phyloP scores from a whole-genome alignment of 2,888 invertebrate genomes.

The Nemoura dubitans region DNA sequence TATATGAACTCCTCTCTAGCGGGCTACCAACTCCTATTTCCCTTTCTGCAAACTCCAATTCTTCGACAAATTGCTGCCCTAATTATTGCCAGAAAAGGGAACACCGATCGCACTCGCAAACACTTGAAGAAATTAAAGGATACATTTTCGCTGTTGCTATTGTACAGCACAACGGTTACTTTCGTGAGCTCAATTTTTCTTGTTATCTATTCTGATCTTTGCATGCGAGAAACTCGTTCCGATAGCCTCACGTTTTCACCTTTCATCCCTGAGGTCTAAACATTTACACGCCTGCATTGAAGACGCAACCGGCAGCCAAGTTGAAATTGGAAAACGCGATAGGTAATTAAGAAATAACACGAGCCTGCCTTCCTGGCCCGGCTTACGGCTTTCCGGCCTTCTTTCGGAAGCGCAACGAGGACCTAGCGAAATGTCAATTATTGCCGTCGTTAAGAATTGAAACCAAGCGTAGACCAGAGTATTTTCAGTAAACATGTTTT shows the following conservation, averaged over 20 bases:
- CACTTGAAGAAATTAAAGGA: neutral
- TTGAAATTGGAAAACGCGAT: slow-evolving; percentile 2
- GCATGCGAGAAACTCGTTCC: slow-evolving; percentile 37
- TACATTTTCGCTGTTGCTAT: slow-evolving; percentile 21
- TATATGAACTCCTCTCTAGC: slow-evolving; percentile 16
- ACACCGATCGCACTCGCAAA: neutral
- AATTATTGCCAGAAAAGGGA: neutral
- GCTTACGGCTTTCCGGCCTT: neutral
- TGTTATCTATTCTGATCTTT: slow-evolving; percentile 28
- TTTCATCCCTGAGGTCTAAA: slow-evolving; percentile 4
- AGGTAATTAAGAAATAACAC: slow-evolving; percentile 12
- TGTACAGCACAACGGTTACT: neutral
- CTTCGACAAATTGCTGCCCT: neutral
- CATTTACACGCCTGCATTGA: neutral
- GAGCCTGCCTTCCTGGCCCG: neutral
- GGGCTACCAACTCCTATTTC: slow-evolving; percentile 8
- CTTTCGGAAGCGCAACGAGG: neutral
- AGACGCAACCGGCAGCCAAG: neutral
- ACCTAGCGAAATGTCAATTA: neutral
- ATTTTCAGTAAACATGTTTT: too few species aligned
- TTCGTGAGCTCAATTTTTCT: slow-evolving; percentile 22
- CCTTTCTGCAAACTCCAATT: neutral
- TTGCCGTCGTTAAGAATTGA: neutral
- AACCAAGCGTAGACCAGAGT: too few species aligned
- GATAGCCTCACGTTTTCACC: neutral